Base-by-base conservation (phyloP, 2,113 vertebrate species). In the Colinus virginianus region DNA sequence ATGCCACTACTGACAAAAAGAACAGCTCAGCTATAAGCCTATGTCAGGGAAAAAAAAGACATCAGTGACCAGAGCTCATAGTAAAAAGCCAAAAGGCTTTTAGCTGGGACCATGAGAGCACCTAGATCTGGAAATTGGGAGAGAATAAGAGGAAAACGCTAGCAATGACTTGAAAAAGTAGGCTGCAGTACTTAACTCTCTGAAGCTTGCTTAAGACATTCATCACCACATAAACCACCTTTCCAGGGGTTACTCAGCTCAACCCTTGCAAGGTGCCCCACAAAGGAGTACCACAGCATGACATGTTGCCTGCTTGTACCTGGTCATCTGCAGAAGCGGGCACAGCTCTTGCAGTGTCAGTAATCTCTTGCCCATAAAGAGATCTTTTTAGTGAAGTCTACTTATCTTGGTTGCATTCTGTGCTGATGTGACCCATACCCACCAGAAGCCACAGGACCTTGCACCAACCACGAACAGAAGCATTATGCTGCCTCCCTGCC, bases 361-460 rank as follows among this genome's bases (percentile, higher is more conserved):
- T 17, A 34, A 23, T 11, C 2, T 11, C 17, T 10, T 23, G 40
- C 11, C 8, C 32, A 23, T 25, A 28, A 42, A 9, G 16, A 86
- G 25, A 69, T 23, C 2, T 85, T 64, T 20, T 51, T 32, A 67
- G n/a, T 15, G 83, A 84, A 70, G 53, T 15, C 26, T 51, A 25
- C 7, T 53, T 68, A 13, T 36, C 11, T n/a, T 14, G 11, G 7
- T 3, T 53, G 26, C 26, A 17, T 28, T 3, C 14, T 51, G 38
- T 30, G 30, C 63, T 26, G 55, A 1, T 3, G 13, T 1, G 1
- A 69, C 26, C 0, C 26, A 40, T 11, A 3, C 67, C 6, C 62
- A 63, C 84, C 45, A 70, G n/a, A 53, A 40, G 9, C 10, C 25
- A 42, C 42, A 6, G 18, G 25, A 42, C 13, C 9, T 49, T 36